Evolutionary conservation across 1,140 invertebrate genomes (phyloP).

Genomic region (Chionoecetes opilio): DNA sequence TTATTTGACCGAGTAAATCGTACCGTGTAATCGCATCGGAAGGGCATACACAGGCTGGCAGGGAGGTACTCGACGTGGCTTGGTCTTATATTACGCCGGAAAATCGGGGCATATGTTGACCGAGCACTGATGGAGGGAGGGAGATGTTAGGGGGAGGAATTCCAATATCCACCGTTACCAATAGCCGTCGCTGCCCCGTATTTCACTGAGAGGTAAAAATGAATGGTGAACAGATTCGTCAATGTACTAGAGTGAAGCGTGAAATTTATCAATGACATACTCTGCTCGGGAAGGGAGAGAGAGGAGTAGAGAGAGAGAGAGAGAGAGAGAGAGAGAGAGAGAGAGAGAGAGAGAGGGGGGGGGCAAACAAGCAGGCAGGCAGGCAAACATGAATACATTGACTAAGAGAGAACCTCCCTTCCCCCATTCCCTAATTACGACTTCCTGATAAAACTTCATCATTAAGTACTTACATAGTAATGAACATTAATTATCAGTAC

Average conservation of each 20-base stretch:
- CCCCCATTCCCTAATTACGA: too few relatives aligned
- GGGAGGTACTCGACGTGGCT: not conserved
- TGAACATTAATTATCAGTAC: too few relatives aligned
- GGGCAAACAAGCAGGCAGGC: not conserved
- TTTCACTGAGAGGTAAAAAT: not conserved
- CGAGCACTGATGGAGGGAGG: not conserved
- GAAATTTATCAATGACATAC: not conserved
- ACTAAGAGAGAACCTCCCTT: too few relatives aligned
- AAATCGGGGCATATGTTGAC: not conserved
- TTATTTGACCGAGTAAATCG: not conserved
- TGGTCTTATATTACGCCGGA: not conserved
- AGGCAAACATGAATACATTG: not conserved
- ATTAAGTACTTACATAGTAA: too few relatives aligned
- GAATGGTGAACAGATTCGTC: not conserved
- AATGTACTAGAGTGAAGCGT: conserved; percentile 25
- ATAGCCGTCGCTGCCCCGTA: not conserved
- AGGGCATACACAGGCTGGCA: too few relatives aligned
- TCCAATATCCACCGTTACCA: conserved; percentile 5
- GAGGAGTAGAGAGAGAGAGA: not conserved
- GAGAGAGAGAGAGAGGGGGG: not conserved
- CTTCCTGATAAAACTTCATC: too few relatives aligned
- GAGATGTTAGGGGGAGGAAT: not conserved
- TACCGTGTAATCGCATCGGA: not conserved
- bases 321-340: not conserved
- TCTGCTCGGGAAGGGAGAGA: not conserved